Percentiles rank a stretch among this genome's conserved stretches.
Evolutionary conservation across 2,888 invertebrate genomes (phyloP).

Genomic region (Euspilapteryx auroguttella): DNA sequence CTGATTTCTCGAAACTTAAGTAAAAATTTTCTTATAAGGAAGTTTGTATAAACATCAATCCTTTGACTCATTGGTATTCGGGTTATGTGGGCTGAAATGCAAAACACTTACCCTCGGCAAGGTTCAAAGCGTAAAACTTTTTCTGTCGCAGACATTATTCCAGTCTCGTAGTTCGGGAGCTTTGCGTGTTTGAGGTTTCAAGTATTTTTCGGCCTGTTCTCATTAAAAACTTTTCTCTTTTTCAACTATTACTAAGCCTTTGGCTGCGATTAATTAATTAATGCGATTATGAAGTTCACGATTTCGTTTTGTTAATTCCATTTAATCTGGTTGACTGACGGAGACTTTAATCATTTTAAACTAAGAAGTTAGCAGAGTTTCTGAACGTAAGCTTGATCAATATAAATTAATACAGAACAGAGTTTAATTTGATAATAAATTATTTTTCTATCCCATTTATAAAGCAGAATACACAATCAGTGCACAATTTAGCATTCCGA

Average conservation of each 20-base stretch:
- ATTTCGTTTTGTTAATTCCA: neutral
- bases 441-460: no score
- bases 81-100: slow-evolving; percentile 45
- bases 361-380: neutral
- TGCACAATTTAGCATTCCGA: no score
- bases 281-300: neutral
- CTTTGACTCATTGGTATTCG: slow-evolving; percentile 53
- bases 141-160: slow-evolving; percentile 55
- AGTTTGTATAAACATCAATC: slow-evolving; percentile 53
- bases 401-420: no score
- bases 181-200: slow-evolving; percentile 52
- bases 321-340: neutral
- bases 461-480: no score
- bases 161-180: slow-evolving; percentile 51
- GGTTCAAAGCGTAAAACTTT: slow-evolving; percentile 55
- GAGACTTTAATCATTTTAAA: slow-evolving; percentile 4
- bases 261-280: neutral
- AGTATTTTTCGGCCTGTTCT: slow-evolving; percentile 48
- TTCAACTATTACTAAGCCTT: no score
- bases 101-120: slow-evolving; percentile 54
- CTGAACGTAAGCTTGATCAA: no score
- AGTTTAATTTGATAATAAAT: no score
- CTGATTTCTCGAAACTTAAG: no score
- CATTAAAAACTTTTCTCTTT: slow-evolving; percentile 35
- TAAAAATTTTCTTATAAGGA: no score